phyloP scores from a whole-genome alignment of 1,140 invertebrate genomes.

The Goniozus legneri region DNA sequence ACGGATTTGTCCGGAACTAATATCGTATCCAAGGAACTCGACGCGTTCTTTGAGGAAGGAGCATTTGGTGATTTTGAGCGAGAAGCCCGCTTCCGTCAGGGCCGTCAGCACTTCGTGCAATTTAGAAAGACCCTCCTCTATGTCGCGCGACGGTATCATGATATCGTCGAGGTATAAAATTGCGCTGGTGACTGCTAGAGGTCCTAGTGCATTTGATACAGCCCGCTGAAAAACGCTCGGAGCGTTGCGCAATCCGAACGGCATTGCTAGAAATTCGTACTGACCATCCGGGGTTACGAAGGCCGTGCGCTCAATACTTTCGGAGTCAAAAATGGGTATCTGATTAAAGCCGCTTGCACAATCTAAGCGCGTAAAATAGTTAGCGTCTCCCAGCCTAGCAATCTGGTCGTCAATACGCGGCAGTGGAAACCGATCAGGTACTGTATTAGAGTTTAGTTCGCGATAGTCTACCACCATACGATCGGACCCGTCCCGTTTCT shows the following conservation, averaged over 20 bases:
- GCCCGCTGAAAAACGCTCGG: neutral
- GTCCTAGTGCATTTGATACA: constrained; percentile 6
- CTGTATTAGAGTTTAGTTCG: constrained; percentile 11
- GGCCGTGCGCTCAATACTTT: constrained; percentile 1
- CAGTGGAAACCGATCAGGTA: constrained; percentile 9
- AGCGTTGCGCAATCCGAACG: neutral
- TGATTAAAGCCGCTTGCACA: neutral
- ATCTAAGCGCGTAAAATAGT: neutral
- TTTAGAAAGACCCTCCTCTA: constrained; percentile 22
- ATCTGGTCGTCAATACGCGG: constrained; percentile 1
- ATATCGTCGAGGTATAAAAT: constrained; percentile 20
- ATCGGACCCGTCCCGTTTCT: constrained; percentile 13
- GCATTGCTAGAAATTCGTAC: neutral
- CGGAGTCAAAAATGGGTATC: neutral
- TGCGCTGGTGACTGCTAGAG: constrained; percentile 1
- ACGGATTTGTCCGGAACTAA: constrained; percentile 21
- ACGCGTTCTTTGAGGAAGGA: constrained; percentile 28
- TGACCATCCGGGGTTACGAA: neutral
- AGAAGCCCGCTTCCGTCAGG: constrained; percentile 13
- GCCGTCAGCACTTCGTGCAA: constrained; percentile 20
- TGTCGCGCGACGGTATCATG: constrained; percentile 9
- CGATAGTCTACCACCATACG: constrained; percentile 11
- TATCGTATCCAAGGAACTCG: constrained; percentile 31
- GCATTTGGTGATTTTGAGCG: constrained; percentile 29
- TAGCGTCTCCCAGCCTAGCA: neutral